These are phyloP conservation scores for Lypha dubia DNA, from an alignment of 2,888 invertebrate species.

Conservation along the genomic window DNA sequence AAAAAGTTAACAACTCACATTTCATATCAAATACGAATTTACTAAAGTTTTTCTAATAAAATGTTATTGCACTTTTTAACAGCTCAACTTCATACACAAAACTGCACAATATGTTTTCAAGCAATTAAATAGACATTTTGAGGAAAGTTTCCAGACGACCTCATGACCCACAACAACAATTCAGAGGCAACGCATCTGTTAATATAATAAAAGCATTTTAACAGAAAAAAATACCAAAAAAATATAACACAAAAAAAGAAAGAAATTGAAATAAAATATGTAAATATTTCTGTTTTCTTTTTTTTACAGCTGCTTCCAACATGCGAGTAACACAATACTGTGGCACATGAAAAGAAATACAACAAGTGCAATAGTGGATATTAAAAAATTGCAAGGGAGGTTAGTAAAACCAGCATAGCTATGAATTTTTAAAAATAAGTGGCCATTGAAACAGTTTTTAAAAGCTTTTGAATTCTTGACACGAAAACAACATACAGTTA, in stretches of 20 bases:
- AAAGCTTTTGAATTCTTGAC: constrained; percentile 67
- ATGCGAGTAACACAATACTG: constrained; percentile 20
- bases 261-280: neutral
- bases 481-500: constrained; percentile 58
- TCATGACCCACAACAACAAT: constrained; percentile 50
- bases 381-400: neutral
- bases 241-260: neutral
- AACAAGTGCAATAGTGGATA: constrained; percentile 19
- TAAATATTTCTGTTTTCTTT: neutral
- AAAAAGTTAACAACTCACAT: constrained; percentile 2
- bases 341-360: neutral
- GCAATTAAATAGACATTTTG: constrained; percentile 52
- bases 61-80: constrained; percentile 27
- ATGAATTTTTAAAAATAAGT: constrained; percentile 65
- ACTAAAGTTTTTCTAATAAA: constrained; percentile 55
- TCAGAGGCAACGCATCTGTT: constrained; percentile 60
- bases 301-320: neutral
- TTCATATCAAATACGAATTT: constrained; percentile 25
- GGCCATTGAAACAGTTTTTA: constrained; percentile 65
- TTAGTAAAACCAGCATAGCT: constrained; percentile 54
- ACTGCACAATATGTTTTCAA: constrained; percentile 28
- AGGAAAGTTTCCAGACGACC: constrained; percentile 55
- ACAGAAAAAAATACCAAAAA: constrained; percentile 7
- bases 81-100: constrained; percentile 1
- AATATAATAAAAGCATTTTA: constrained; percentile 18